phyloP scores from a whole-genome alignment of 2,113 vertebrate species.

The Colossoma macropomum region DNA sequence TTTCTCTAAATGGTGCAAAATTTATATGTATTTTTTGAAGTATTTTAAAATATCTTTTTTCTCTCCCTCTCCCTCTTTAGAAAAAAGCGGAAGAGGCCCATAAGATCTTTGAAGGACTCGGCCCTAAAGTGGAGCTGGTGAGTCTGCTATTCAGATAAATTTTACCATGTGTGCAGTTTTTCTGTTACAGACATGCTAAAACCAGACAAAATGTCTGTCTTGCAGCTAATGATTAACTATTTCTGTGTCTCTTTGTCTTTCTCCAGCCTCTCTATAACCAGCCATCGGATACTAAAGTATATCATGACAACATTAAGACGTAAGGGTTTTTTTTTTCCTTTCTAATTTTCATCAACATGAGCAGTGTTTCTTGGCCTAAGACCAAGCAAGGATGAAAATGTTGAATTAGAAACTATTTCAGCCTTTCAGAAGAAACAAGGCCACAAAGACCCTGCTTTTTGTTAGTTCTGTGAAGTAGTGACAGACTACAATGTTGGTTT shows the following conservation, averaged over 20 bases:
- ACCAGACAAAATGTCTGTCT: constrained; percentile 14
- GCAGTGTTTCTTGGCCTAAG: too few relatives aligned
- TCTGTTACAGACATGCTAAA: background rate
- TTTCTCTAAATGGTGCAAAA: background rate
- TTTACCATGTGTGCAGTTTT: too few relatives aligned
- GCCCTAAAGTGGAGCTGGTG: constrained; percentile 97
- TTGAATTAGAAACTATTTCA: too few relatives aligned
- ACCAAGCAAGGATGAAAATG: too few relatives aligned
- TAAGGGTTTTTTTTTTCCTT: constrained; percentile 77
- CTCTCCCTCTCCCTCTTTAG: constrained; percentile 69
- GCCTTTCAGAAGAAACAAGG: too few relatives aligned
- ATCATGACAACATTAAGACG: constrained; percentile 99
- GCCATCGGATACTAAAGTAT: constrained; percentile 97
- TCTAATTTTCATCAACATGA: too few relatives aligned
- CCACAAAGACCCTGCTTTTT: too few relatives aligned
- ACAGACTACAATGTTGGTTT: too few relatives aligned
- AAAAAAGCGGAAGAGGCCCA: constrained; percentile 99
- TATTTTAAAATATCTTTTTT: background rate
- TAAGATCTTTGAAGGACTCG: constrained; percentile 97
- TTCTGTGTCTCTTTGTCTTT: background rate
- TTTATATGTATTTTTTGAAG: background rate
- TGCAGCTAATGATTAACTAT: constrained; percentile 55
- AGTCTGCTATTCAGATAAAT: constrained; percentile 56
- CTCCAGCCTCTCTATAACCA: constrained; percentile 96
- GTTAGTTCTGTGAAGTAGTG: too few relatives aligned